Evolutionary conservation across 2,797 vertebrate species (phyloP).

Genomic region (Sebastes itinus): DNA sequence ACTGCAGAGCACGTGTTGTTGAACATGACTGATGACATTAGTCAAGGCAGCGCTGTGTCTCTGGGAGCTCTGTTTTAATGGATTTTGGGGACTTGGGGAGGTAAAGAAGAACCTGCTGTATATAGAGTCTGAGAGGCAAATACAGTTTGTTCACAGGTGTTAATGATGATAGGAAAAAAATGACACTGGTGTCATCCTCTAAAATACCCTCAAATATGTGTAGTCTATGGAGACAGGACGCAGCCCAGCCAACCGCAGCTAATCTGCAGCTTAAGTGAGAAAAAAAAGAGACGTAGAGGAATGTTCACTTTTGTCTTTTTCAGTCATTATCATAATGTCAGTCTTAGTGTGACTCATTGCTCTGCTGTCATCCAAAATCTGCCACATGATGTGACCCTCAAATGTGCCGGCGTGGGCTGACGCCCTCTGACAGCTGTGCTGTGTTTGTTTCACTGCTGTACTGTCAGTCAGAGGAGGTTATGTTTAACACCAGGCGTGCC

Average conservation of each 20-base stretch:
- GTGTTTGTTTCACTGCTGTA: slow-evolving; percentile 26
- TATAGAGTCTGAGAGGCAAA: not conserved
- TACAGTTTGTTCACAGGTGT: not conserved
- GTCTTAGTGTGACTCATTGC: slow-evolving; percentile 40
- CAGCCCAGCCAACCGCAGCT: slow-evolving; percentile 6
- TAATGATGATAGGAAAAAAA: not conserved
- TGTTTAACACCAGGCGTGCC: slow-evolving; percentile 15
- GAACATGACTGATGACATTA: slow-evolving; percentile 20
- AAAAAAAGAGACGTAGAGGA: not conserved
- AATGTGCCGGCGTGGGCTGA: slow-evolving; percentile 10
- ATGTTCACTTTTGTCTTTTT: not conserved
- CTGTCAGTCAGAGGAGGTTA: slow-evolving; percentile 12
- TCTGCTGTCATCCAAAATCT: slow-evolving; percentile 44
- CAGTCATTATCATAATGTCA: not conserved
- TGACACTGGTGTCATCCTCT: not conserved
- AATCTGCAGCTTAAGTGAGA: slow-evolving; percentile 20
- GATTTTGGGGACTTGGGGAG: not conserved
- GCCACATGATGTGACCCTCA: slow-evolving; percentile 36
- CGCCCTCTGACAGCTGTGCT: slow-evolving; percentile 44
- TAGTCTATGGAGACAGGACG: not conserved
- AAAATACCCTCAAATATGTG: not conserved
- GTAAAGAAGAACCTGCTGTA: not conserved
- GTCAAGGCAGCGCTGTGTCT: not conserved
- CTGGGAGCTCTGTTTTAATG: not conserved
- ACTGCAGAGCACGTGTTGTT: slow-evolving; percentile 16